Percentiles rank a stretch among this genome's conserved stretches.
Conservation (phyloP, 1,140 invertebrate species). For the fruit fly (Drosophila melanogaster) region DNA sequence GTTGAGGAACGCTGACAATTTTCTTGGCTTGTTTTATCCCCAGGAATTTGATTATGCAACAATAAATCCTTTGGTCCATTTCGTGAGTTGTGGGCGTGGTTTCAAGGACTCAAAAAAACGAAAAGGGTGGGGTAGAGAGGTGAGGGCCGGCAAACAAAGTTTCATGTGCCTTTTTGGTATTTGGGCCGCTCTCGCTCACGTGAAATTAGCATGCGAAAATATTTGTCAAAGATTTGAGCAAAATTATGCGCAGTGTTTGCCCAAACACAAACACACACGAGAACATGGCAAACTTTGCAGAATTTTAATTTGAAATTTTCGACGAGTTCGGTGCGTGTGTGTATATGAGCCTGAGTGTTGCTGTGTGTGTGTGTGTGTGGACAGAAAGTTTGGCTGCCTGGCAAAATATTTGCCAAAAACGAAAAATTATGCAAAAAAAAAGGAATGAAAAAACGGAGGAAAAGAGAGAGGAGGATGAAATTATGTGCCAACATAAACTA, state of each 20-base stretch:
- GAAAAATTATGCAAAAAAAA: slow-evolving; percentile 50
- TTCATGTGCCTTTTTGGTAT: slow-evolving; percentile 70
- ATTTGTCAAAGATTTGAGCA: slow-evolving; percentile 80
- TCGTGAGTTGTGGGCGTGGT: neutral
- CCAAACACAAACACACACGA: slow-evolving; percentile 57
- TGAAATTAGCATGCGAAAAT: slow-evolving; percentile 82
- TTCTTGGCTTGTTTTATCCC: slow-evolving; percentile 67
- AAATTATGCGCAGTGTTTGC: slow-evolving; percentile 82
- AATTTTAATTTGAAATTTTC: slow-evolving; percentile 81
- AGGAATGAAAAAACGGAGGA: neutral
- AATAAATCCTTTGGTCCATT: slow-evolving; percentile 80
- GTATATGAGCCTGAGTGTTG: slow-evolving; percentile 3
- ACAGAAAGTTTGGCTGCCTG: slow-evolving; percentile 65
- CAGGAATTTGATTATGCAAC: slow-evolving; percentile 77
- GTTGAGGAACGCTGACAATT: slow-evolving; percentile 73
- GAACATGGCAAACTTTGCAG: slow-evolving; percentile 65
- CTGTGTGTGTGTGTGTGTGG: slow-evolving; percentile 23
- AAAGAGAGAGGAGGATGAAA: slow-evolving; percentile 30
- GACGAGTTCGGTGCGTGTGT: slow-evolving; percentile 47
- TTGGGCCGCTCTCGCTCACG: slow-evolving; percentile 59
- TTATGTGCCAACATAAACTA: slow-evolving; percentile 77
- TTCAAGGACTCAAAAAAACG: slow-evolving; percentile 5
- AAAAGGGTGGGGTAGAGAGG: no score
- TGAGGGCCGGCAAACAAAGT: slow-evolving; percentile 35
- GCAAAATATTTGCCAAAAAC: slow-evolving; percentile 74